phyloP scores from a whole-genome alignment of 2,888 invertebrate species.

The Arctia plantaginis region DNA sequence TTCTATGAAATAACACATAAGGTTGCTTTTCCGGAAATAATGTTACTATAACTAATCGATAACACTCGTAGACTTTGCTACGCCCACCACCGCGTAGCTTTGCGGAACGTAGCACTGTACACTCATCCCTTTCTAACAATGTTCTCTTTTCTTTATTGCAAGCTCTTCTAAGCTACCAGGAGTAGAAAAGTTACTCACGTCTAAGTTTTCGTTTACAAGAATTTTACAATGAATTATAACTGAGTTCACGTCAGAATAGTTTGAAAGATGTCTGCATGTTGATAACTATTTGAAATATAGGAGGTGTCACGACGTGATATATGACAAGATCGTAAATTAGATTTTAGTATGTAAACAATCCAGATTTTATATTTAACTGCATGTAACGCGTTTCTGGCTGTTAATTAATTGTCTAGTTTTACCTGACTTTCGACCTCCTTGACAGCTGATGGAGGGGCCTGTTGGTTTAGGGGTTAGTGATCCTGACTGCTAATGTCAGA shows the following conservation, averaged over 20 bases:
- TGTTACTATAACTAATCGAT: constrained; percentile 64
- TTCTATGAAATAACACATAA: background rate
- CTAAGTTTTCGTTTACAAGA: background rate
- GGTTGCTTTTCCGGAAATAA: constrained; percentile 29
- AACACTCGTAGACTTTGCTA: constrained; percentile 58
- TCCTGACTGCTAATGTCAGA: no score
- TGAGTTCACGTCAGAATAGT: background rate
- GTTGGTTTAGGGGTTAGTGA: no score
- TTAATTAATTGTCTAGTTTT: no score
- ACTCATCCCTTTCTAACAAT: constrained; percentile 53
- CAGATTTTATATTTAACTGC: background rate
- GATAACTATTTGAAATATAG: background rate
- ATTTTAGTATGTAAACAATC: no score
- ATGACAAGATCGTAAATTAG: background rate
- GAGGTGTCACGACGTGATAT: background rate
- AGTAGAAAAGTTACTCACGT: constrained; percentile 26
- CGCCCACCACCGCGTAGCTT: constrained; percentile 52
- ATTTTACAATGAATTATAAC: background rate
- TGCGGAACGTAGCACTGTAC: constrained; percentile 58
- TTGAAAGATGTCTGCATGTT: background rate
- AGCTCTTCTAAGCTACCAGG: constrained; percentile 45
- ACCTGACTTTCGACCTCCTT: no score
- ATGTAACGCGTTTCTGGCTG: background rate
- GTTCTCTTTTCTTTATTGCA: constrained; percentile 39
- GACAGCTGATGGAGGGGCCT: no score